Conservation (phyloP, 2,797 vertebrate genomes). For the Smutsia gigantea region DNA sequence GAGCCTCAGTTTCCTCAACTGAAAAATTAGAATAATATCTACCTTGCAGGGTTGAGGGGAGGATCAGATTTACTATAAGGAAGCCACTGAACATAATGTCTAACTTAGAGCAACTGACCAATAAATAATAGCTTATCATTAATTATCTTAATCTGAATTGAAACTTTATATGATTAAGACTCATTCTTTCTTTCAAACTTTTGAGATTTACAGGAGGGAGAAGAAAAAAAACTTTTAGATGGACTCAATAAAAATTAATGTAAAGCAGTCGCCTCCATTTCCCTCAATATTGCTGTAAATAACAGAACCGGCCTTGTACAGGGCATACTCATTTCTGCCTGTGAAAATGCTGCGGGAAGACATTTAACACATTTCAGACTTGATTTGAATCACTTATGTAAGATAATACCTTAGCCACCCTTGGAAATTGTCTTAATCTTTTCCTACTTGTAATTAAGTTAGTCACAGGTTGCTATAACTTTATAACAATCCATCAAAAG, state of each 20-base stretch:
- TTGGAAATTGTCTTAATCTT: constrained; percentile 7
- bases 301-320: not conserved
- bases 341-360: constrained; percentile 8
- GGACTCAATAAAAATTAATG: not conserved
- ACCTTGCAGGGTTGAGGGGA: not conserved
- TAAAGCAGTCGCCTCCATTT: not conserved
- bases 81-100: not conserved
- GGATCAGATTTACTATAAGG: not conserved
- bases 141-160: constrained; percentile 32
- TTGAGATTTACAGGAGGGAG: not conserved
- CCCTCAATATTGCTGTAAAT: not conserved
- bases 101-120: not conserved
- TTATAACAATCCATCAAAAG: not conserved
- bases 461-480: constrained; percentile 33
- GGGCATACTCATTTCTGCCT: not conserved
- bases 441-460: constrained; percentile 42
- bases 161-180: not conserved
- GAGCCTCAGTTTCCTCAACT: not conserved
- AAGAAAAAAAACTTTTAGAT: not conserved
- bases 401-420: not conserved
- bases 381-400: not conserved
- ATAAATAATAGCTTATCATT: not conserved
- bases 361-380: not conserved
- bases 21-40: not conserved
- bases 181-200: not conserved